Evolutionary conservation across 2,797 vertebrate genomes (phyloP).

Genomic region (Sebastes trivittatus): DNA sequence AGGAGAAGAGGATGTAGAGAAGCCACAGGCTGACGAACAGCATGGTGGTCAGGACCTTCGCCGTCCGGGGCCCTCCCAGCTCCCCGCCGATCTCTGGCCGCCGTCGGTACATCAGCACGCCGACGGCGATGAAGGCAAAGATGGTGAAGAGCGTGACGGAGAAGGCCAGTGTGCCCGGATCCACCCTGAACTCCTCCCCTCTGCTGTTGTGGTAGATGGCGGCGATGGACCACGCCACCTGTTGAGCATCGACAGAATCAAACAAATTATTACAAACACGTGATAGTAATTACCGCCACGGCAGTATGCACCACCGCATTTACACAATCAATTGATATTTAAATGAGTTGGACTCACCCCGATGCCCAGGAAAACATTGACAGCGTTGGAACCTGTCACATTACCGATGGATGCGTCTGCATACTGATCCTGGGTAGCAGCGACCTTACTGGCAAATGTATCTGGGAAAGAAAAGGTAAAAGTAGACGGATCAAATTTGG

Average conservation of each 20-base stretch:
- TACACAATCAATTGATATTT: neutral
- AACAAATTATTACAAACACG: neutral
- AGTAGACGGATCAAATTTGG: neutral
- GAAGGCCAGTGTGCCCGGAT: conserved; percentile 95
- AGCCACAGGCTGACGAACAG: conserved; percentile 98
- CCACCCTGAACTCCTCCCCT: conserved; percentile 89
- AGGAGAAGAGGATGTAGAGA: conserved; percentile 99
- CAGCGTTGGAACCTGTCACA: conserved; percentile 97
- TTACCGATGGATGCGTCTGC: conserved; percentile 98
- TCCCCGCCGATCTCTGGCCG: conserved; percentile 97
- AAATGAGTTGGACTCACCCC: conserved; percentile 78
- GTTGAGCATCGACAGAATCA: conserved; percentile 9
- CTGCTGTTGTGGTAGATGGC: conserved; percentile 93
- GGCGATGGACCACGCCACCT: conserved; percentile 97
- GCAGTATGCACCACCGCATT: neutral
- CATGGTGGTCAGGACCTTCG: conserved; percentile 93
- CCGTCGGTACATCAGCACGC: conserved; percentile 93
- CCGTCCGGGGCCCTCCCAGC: conserved; percentile 98
- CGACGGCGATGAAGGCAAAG: conserved; percentile 97
- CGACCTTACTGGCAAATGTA: conserved; percentile 98
- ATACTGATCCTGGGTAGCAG: conserved; percentile 97
- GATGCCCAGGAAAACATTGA: conserved; percentile 99
- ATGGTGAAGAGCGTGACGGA: conserved; percentile 99
- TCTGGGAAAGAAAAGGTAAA: conserved; percentile 76
- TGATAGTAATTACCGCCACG: neutral